Evolutionary conservation across 2,113 vertebrate species (phyloP).

Genomic region (Hippocampus zosterae): DNA sequence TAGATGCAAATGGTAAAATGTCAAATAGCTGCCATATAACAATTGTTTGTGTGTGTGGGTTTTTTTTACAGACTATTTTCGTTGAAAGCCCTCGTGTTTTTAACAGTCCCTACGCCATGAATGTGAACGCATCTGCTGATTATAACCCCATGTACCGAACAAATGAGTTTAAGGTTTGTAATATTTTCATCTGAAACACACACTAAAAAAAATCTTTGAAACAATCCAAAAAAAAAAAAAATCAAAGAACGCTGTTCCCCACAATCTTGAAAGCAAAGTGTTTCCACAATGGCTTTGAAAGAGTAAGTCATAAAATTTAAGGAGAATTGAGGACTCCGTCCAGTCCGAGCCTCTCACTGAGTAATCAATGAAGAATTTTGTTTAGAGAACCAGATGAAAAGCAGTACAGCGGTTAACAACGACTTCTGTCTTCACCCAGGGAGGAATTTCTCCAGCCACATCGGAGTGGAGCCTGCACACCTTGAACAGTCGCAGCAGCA

Average conservation of each 20-base stretch:
- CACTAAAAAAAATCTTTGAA: not conserved
- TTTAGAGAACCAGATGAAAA: not conserved
- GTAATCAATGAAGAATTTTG: too few relatives aligned
- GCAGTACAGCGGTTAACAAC: not conserved
- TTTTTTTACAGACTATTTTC: slow-evolving; percentile 21
- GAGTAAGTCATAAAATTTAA: too few relatives aligned
- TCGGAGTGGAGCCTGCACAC: slow-evolving; percentile 67
- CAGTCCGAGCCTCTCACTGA: too few relatives aligned
- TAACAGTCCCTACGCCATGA: slow-evolving; percentile 67
- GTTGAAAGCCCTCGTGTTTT: slow-evolving; percentile 66
- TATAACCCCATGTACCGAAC: slow-evolving; percentile 58
- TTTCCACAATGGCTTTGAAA: not conserved
- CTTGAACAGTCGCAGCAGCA: slow-evolving; percentile 60
- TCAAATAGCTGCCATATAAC: not conserved
- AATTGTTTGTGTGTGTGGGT: not conserved
- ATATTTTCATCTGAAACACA: not conserved
- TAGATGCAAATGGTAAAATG: not conserved
- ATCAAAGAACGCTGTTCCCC: not conserved
- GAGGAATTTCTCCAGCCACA: slow-evolving; percentile 59
- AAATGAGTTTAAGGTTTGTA: slow-evolving; percentile 69
- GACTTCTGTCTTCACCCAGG: slow-evolving; percentile 14
- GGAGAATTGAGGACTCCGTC: too few relatives aligned
- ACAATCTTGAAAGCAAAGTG: too few relatives aligned
- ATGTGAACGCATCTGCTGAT: slow-evolving; percentile 53
- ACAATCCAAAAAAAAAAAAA: not conserved